Evolutionary conservation across 2,888 invertebrate genomes (phyloP).

Genomic region (Eristalinus aeneus): DNA sequence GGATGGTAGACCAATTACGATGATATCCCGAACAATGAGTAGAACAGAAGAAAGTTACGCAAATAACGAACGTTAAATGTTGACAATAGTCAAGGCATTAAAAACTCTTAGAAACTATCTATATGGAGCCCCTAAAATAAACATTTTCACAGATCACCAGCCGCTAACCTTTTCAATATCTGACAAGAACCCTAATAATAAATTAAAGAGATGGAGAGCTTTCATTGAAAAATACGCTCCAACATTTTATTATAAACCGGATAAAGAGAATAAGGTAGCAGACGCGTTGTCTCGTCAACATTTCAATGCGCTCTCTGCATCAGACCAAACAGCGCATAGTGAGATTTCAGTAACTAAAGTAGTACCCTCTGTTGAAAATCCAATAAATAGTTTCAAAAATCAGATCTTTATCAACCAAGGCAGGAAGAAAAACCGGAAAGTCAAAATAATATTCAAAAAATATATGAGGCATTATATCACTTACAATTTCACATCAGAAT

Average conservation of each 20-base stretch:
- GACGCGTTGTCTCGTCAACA: slow-evolving; percentile 24
- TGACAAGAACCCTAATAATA: slow-evolving; percentile 12
- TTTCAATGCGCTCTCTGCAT: background rate
- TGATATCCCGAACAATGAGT: slow-evolving; percentile 41
- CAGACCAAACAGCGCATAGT: background rate
- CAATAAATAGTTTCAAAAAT: slow-evolving; percentile 12
- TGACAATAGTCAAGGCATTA: slow-evolving; percentile 21
- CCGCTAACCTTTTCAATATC: slow-evolving; percentile 40
- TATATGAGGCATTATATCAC: slow-evolving; percentile 15
- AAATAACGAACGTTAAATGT: slow-evolving; percentile 36
- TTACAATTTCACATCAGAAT: background rate
- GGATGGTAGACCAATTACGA: slow-evolving; percentile 22
- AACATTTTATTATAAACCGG: slow-evolving; percentile 3
- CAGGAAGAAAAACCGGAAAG: background rate
- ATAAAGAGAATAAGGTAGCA: slow-evolving; percentile 26
- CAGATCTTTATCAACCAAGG: slow-evolving; percentile 8
- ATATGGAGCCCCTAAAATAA: background rate
- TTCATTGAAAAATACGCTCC: background rate
- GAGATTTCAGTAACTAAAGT: background rate
- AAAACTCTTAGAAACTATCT: no score
- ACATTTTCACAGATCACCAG: background rate
- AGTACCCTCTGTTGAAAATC: slow-evolving; percentile 3
- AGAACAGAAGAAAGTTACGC: slow-evolving; percentile 37
- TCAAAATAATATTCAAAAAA: slow-evolving; percentile 17
- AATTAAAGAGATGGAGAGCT: background rate